Evolutionary conservation across 2,888 invertebrate species (phyloP).

Genomic region (Electrophaes corylata): DNA sequence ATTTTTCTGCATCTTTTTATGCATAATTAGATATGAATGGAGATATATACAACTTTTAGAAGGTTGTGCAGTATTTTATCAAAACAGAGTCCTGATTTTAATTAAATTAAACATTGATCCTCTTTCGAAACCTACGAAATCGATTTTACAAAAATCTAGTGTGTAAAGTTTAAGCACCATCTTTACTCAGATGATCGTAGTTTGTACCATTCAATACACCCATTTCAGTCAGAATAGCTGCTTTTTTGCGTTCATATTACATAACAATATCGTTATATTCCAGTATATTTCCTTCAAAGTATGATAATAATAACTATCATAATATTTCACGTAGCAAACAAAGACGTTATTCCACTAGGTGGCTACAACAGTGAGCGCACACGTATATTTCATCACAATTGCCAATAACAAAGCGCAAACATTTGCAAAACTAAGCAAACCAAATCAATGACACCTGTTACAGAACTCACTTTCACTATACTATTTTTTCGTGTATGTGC

Average conservation of each 20-base stretch:
- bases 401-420: slow-evolving; percentile 47
- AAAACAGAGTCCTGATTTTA: too few relatives aligned
- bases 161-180: background rate
- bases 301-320: slow-evolving; percentile 29
- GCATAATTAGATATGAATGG: too few relatives aligned
- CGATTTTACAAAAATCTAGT: background rate
- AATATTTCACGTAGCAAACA: slow-evolving; percentile 29
- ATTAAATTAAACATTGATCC: too few relatives aligned
- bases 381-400: slow-evolving; percentile 44
- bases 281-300: slow-evolving; percentile 16
- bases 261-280: slow-evolving; percentile 19
- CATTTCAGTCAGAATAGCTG: slow-evolving; percentile 11
- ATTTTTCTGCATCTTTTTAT: too few relatives aligned
- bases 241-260: slow-evolving; percentile 6
- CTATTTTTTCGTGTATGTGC: slow-evolving; percentile 62
- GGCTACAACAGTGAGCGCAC: slow-evolving; percentile 30
- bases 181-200: background rate
- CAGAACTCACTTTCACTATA: slow-evolving; percentile 67
- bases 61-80: too few relatives aligned
- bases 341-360: slow-evolving; percentile 25
- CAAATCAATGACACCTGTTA: slow-evolving; percentile 73
- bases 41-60: too few relatives aligned
- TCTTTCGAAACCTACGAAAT: too few relatives aligned
- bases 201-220: background rate
- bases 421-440: slow-evolving; percentile 59